Evolutionary conservation across 2,888 invertebrate genomes (phyloP).

Genomic region (Craniophora ligustri): DNA sequence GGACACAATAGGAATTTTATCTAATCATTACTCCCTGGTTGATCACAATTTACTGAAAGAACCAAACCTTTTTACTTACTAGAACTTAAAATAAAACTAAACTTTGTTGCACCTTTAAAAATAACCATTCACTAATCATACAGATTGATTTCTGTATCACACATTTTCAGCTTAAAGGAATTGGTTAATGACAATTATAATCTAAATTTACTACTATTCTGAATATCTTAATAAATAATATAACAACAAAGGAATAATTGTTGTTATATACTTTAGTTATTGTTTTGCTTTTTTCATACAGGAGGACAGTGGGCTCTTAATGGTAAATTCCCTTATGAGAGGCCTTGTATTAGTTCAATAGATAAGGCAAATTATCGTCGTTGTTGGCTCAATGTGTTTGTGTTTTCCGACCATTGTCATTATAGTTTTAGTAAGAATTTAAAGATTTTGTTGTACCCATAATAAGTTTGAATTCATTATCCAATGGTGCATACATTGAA

Average conservation of each 20-base stretch:
- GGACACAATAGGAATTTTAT: neutral
- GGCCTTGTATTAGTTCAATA: slow-evolving; percentile 17
- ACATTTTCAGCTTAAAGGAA: too few relatives aligned
- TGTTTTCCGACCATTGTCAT: slow-evolving; percentile 18
- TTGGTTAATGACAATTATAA: too few relatives aligned
- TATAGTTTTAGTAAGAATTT: slow-evolving; percentile 1
- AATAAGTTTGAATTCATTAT: slow-evolving; percentile 17
- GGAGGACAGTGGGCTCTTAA: slow-evolving; percentile 7
- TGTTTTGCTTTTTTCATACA: slow-evolving; percentile 9
- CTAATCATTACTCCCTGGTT: too few relatives aligned
- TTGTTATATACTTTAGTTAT: slow-evolving; percentile 3
- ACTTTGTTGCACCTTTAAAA: too few relatives aligned
- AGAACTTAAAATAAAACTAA: too few relatives aligned
- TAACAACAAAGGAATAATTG: too few relatives aligned
- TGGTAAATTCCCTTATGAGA: slow-evolving; percentile 14
- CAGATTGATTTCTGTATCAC: too few relatives aligned
- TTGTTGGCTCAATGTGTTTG: slow-evolving; percentile 2
- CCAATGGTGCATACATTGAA: slow-evolving; percentile 14
- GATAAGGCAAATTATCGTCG: slow-evolving; percentile 26
- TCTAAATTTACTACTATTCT: too few relatives aligned
- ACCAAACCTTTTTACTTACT: too few relatives aligned
- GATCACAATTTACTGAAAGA: too few relatives aligned
- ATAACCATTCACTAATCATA: too few relatives aligned
- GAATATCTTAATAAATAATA: too few relatives aligned
- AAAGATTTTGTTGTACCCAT: slow-evolving; percentile 11